Percentiles rank a stretch among this genome's conserved stretches.
Evolutionary conservation across 1,140 invertebrate species (phyloP).

Genomic region (Thaumetopoea pityocampa): DNA sequence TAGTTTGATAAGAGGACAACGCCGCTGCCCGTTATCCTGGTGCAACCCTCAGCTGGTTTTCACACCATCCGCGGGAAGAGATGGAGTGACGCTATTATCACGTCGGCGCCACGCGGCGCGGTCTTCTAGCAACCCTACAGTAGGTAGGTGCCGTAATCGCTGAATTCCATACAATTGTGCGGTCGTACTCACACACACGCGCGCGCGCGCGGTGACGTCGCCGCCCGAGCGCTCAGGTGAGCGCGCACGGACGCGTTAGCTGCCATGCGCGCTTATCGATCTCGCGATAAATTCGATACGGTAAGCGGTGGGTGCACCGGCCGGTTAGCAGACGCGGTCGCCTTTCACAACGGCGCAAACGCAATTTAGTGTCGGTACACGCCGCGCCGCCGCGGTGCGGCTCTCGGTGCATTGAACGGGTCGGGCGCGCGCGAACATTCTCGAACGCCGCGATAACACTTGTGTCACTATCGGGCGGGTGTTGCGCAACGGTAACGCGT

Average conservation of each 20-base stretch:
- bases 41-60: too few species aligned
- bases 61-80: too few species aligned
- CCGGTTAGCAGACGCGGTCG: constrained; percentile 32
- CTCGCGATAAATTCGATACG: constrained; percentile 61
- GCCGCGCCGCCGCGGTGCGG: constrained; percentile 10
- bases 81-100: too few species aligned
- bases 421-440: constrained; percentile 42
- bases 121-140: too few species aligned
- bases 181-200: constrained; percentile 17
- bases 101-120: too few species aligned
- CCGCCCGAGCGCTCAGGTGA: constrained; percentile 34
- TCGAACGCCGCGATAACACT: constrained; percentile 56
- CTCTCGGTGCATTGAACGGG: constrained; percentile 20
- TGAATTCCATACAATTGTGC: constrained; percentile 52
- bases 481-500: constrained; percentile 41
- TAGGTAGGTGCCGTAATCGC: constrained; percentile 52
- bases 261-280: constrained; percentile 46
- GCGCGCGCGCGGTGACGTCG: constrained; percentile 37
- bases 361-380: constrained; percentile 37
- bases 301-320: constrained; percentile 54
- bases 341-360: constrained; percentile 55
- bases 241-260: constrained; percentile 22
- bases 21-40: too few species aligned
- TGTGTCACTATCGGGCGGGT: constrained; percentile 39
- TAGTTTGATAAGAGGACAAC: too few species aligned